Conservation (phyloP, 2,113 vertebrate genomes). For the Cololabis saira region DNA sequence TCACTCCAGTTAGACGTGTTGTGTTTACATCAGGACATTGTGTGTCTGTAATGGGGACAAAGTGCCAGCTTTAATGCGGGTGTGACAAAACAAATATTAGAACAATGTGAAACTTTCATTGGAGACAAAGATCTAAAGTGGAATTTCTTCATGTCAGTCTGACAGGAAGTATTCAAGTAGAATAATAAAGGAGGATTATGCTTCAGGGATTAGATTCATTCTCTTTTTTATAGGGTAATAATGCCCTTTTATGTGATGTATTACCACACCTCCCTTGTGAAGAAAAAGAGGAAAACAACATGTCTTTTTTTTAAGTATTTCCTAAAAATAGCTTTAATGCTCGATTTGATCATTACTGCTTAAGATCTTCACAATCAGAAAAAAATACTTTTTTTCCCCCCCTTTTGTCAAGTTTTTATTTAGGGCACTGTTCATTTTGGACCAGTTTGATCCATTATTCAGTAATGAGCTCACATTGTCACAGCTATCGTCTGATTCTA, state of each 20-base stretch:
- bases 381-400: too few relatives aligned
- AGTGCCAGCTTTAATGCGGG: slow-evolving; percentile 15
- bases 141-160: slow-evolving; percentile 2
- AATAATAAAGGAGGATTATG: slow-evolving; percentile 4
- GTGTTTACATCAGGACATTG: slow-evolving; percentile 23
- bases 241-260: neutral
- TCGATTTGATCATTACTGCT: too few relatives aligned
- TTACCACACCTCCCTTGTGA: slow-evolving; percentile 20
- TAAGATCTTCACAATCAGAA: too few relatives aligned
- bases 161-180: slow-evolving; percentile 3
- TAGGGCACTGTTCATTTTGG: neutral
- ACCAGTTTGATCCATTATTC: slow-evolving; percentile 25
- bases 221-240: neutral
- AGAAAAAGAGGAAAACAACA: slow-evolving; percentile 3
- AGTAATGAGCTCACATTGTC: slow-evolving; percentile 5
- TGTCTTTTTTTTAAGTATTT: too few relatives aligned
- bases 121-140: slow-evolving; percentile 4
- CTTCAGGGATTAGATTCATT: neutral
- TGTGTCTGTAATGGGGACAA: slow-evolving; percentile 2
- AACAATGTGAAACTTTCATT: neutral
- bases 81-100: slow-evolving; percentile 14
- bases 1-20: slow-evolving; percentile 23
- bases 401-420: too few relatives aligned
- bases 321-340: too few relatives aligned
- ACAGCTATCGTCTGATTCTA: neutral